phyloP scores from a whole-genome alignment of 2,888 invertebrate genomes.

The Itoplectis maculator region DNA sequence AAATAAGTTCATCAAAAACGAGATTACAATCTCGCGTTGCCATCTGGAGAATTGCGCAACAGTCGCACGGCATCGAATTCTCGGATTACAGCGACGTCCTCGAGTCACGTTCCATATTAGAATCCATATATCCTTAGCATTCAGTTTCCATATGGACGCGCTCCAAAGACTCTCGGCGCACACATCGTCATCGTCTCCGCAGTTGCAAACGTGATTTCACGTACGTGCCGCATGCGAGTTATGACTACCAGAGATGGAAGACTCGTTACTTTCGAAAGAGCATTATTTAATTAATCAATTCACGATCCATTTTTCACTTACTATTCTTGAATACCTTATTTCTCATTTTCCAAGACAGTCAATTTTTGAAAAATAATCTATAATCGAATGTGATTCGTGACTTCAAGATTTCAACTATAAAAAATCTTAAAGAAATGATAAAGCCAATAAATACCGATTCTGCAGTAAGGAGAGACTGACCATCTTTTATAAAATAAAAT shows the following conservation, averaged over 20 bases:
- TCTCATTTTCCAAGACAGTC: background rate
- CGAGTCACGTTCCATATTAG: slow-evolving; percentile 58
- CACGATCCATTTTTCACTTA: background rate
- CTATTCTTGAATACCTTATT: background rate
- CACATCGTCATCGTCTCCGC: slow-evolving; percentile 44
- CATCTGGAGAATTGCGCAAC: slow-evolving; percentile 46
- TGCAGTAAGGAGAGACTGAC: background rate
- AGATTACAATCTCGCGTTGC: slow-evolving; percentile 42
- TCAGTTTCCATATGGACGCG: slow-evolving; percentile 32
- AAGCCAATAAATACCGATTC: background rate
- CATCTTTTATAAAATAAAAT: slow-evolving; percentile 9
- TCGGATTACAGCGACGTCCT: slow-evolving; percentile 37
- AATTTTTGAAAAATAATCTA: too few relatives aligned
- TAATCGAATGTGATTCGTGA: too few relatives aligned
- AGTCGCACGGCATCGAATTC: slow-evolving; percentile 31
- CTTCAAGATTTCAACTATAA: too few relatives aligned
- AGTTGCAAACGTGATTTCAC: slow-evolving; percentile 2
- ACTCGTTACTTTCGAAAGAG: background rate
- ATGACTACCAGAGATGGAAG: background rate
- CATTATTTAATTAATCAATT: background rate
- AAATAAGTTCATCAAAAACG: slow-evolving; percentile 36
- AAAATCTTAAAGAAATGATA: too few relatives aligned
- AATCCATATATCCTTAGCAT: slow-evolving; percentile 42
- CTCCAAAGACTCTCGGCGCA: slow-evolving; percentile 25
- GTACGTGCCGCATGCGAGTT: background rate